Evolutionary conservation across 2,888 invertebrate species (phyloP).

Genomic region (Sminthurinus aureus): DNA sequence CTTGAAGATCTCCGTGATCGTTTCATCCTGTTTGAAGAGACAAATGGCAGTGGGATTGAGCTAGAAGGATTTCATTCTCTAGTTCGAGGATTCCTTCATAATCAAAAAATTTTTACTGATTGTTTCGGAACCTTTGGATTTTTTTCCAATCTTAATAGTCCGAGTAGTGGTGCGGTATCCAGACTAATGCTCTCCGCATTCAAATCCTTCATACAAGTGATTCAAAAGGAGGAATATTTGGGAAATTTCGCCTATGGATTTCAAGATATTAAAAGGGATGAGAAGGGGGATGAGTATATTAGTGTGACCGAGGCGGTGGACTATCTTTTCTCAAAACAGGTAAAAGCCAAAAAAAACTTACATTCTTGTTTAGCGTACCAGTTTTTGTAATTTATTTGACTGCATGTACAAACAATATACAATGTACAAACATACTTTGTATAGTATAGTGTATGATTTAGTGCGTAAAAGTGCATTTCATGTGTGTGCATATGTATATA

Average conservation of each 20-base stretch:
- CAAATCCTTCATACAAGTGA: not conserved
- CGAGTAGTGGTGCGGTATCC: not conserved
- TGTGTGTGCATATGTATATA: no score
- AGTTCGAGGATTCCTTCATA: not conserved
- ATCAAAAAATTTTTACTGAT: constrained; percentile 5
- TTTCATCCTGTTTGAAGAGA: not conserved
- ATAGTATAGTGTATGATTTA: no score
- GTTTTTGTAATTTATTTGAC: no score
- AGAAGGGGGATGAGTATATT: not conserved
- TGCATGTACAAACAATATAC: no score
- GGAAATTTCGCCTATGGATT: not conserved
- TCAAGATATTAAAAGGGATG: not conserved
- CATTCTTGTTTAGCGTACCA: no score
- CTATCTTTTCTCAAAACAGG: constrained; percentile 89
- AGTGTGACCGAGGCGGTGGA: constrained; percentile 72
- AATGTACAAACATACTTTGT: no score
- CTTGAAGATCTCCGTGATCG: not conserved
- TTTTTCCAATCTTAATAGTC: not conserved
- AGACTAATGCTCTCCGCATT: not conserved
- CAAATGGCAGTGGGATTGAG: not conserved
- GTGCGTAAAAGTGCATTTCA: no score
- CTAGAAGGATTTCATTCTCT: not conserved
- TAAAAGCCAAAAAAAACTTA: no score
- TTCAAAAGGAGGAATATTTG: not conserved
- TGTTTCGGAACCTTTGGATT: not conserved